Base-by-base conservation (phyloP, 2,888 invertebrate genomes). In the Homarus gammarus region DNA sequence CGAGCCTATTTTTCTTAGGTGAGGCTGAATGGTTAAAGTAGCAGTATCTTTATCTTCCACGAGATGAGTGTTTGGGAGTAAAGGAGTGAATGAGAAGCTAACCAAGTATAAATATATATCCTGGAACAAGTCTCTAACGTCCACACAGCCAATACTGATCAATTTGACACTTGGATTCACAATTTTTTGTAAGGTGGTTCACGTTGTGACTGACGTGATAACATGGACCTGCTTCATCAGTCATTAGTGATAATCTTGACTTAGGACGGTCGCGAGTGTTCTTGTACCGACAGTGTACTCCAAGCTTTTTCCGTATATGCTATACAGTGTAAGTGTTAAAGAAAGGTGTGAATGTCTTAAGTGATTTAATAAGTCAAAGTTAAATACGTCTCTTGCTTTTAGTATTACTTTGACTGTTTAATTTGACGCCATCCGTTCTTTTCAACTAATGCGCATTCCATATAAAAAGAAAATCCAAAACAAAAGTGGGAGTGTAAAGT, bases 1-100 rank as follows among this genome's bases (percentile, higher is more conserved):
- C 51, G 49, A 86, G 79, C 68, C 72, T 84, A 84, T 84, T 89
- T 88, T 82, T 89, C 77, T 89, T 70, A 44, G 56, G 61, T 68
- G 56, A 78, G 84, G 77, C 33, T 89, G 88, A 89, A 51, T 72
- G 44, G 70, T 68, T 27, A 56, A 40, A 64, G 68, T 68, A 73
- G 38, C 64, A 68, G 38, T 44, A 82, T 83, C 38, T 78, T 84
- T 33, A 73, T 89, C 84, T 84, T 84, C 84, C 83, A 84, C 33
- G 51, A 89, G 78, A 44, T 44, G 78, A 88, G 31, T 83, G 84
- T 75, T 77, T 51, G 78, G 77, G 82, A 70, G 61, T 70, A 38
- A 68, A 64, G 56, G 83, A 77, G 73, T 64, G 84, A 83, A 73
- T 40, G 88, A 84, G 68, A 38, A 83, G 31, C 68, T 83, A n/a